Percentiles rank a stretch among this genome's conserved stretches.
These are phyloP conservation scores for Ecdyonurus torrentis DNA, from an alignment of 2,888 invertebrate genomes.

Conservation along the genomic window DNA sequence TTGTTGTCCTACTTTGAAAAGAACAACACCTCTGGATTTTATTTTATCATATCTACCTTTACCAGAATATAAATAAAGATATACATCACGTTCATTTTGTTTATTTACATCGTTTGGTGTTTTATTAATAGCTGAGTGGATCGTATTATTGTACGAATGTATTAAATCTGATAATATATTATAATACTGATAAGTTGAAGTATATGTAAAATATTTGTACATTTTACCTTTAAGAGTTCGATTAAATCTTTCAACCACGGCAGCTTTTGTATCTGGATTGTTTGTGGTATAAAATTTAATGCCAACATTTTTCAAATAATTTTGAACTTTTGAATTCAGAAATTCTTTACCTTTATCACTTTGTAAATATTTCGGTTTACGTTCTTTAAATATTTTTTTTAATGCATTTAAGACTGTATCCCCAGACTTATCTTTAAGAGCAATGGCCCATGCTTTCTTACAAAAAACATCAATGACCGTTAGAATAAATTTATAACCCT, in stretches of 20 bases:
- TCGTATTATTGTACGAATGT: slow-evolving; percentile 5
- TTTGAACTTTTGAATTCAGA: not conserved
- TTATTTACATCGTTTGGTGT: too few relatives aligned
- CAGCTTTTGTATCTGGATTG: too few relatives aligned
- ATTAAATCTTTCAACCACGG: too few relatives aligned
- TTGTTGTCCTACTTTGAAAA: slow-evolving; percentile 8
- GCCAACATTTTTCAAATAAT: not conserved
- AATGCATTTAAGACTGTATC: not conserved
- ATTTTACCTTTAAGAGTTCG: too few relatives aligned
- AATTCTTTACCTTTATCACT: slow-evolving; percentile 2
- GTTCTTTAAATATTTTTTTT: not conserved
- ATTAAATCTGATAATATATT: not conserved
- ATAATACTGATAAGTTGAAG: not conserved
- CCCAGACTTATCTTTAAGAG: not conserved
- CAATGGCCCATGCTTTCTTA: too few relatives aligned
- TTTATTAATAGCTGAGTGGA: too few relatives aligned
- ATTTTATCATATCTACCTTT: too few relatives aligned
- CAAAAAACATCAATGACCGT: not conserved
- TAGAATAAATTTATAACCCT: not conserved
- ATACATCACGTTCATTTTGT: too few relatives aligned
- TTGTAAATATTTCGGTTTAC: not conserved
- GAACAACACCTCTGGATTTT: too few relatives aligned
- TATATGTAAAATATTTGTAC: slow-evolving; percentile 1
- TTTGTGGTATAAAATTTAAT: not conserved
- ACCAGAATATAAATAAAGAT: slow-evolving; percentile 8